Evolutionary conservation across 2,888 invertebrate species (phyloP).

Genomic region (Troides oblongomaculatus): DNA sequence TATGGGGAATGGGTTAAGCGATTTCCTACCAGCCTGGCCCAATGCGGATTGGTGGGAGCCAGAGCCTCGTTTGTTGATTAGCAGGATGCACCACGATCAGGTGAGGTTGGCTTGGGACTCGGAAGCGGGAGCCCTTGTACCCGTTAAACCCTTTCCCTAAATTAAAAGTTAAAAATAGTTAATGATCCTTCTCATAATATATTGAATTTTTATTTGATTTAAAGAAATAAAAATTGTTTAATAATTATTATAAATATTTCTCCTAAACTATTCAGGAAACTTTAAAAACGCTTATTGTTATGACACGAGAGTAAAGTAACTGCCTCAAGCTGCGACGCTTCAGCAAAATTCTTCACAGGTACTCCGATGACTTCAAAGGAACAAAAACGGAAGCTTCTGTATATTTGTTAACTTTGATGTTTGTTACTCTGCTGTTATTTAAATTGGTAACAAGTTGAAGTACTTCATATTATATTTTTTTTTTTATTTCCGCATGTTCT

Average conservation of each 20-base stretch:
- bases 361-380: slow-evolving; percentile 70
- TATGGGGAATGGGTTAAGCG: too few relatives aligned
- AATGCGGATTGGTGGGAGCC: too few relatives aligned
- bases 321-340: slow-evolving; percentile 1
- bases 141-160: too few relatives aligned
- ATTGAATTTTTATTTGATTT: background rate
- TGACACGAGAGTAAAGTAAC: background rate
- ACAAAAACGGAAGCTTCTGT: slow-evolving; percentile 76
- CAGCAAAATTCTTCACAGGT: slow-evolving; percentile 43
- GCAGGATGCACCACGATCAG: too few relatives aligned
- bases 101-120: too few relatives aligned
- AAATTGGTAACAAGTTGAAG: background rate
- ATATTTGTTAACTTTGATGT: slow-evolving; percentile 79
- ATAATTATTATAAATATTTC: background rate
- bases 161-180: background rate
- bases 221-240: background rate
- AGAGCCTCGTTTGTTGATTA: too few relatives aligned
- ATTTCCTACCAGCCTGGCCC: too few relatives aligned
- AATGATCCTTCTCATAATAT: background rate
- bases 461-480: too few relatives aligned
- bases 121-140: too few relatives aligned
- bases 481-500: too few relatives aligned
- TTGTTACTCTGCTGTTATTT: slow-evolving; percentile 21
- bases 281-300: background rate
- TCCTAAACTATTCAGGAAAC: background rate